phyloP scores from a whole-genome alignment of 2,797 vertebrate species.

The Semotilus atromaculatus region DNA sequence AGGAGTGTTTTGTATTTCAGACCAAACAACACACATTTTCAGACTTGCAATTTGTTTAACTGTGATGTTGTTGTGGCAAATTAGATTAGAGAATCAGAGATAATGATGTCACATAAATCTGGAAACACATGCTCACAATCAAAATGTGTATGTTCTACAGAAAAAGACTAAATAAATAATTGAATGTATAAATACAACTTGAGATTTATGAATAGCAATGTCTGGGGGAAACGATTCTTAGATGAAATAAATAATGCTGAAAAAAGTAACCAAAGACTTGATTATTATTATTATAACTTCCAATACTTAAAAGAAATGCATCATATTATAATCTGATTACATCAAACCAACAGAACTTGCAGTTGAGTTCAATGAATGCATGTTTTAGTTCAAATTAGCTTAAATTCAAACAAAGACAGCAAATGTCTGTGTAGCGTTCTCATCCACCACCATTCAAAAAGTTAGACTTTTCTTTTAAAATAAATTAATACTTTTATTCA shows the following conservation, averaged over 20 bases:
- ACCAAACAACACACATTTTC: slow-evolving; percentile 3
- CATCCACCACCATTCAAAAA: background rate
- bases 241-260: background rate
- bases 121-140: slow-evolving; percentile 48
- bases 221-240: background rate
- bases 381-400: background rate
- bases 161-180: slow-evolving; percentile 21
- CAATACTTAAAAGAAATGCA: background rate
- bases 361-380: background rate
- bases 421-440: background rate
- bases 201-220: slow-evolving; percentile 13
- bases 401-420: background rate
- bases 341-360: background rate
- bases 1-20: slow-evolving; percentile 46
- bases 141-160: slow-evolving; percentile 17
- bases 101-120: slow-evolving; percentile 48
- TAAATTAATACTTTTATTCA: background rate
- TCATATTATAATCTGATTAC: background rate
- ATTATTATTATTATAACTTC: background rate
- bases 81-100: slow-evolving; percentile 54
- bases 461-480: background rate
- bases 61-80: slow-evolving; percentile 60
- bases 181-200: slow-evolving; percentile 40
- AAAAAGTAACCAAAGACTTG: background rate
- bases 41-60: slow-evolving; percentile 58